A percentile compares a stretch with the other conserved stretches of the same genome.
Conservation (phyloP, 2,797 vertebrate species). For the Vespertilio murinus region DNA sequence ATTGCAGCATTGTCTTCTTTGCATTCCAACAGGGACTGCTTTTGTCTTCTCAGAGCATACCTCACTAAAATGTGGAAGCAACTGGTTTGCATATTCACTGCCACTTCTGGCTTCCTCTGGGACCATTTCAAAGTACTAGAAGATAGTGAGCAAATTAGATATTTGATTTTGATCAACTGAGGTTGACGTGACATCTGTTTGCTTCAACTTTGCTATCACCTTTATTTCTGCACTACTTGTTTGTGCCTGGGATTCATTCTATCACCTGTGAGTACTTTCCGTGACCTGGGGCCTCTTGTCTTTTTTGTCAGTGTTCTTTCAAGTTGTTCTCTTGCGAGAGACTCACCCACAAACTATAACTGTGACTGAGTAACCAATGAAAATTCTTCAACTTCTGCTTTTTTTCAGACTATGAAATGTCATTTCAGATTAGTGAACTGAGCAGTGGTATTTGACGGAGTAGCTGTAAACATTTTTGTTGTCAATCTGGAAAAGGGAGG, state of each 20-base stretch:
- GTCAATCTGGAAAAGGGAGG: neutral
- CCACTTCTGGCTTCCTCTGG: constrained; percentile 25
- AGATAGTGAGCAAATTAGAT: constrained; percentile 58
- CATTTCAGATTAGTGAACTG: neutral
- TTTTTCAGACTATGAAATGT: neutral
- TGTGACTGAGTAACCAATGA: neutral
- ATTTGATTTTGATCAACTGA: constrained; percentile 56
- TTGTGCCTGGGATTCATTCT: constrained; percentile 19
- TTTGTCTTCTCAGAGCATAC: neutral
- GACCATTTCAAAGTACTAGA: constrained; percentile 53
- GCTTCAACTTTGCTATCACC: constrained; percentile 45
- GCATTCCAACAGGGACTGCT: constrained; percentile 50
- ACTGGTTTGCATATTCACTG: constrained; percentile 46
- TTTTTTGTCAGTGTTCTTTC: constrained; percentile 43
- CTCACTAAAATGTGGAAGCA: constrained; percentile 37
- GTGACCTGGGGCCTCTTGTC: constrained; percentile 7
- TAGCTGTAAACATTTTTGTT: neutral
- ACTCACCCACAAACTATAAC: neutral
- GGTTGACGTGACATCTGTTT: constrained; percentile 70
- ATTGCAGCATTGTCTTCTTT: constrained; percentile 36
- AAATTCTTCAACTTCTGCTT: neutral
- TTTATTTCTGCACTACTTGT: neutral
- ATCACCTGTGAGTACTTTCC: neutral
- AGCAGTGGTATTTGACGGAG: neutral
- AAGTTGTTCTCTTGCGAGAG: neutral